Evolutionary conservation across 2,113 vertebrate species (phyloP).

Genomic region (Globicephala melas): DNA sequence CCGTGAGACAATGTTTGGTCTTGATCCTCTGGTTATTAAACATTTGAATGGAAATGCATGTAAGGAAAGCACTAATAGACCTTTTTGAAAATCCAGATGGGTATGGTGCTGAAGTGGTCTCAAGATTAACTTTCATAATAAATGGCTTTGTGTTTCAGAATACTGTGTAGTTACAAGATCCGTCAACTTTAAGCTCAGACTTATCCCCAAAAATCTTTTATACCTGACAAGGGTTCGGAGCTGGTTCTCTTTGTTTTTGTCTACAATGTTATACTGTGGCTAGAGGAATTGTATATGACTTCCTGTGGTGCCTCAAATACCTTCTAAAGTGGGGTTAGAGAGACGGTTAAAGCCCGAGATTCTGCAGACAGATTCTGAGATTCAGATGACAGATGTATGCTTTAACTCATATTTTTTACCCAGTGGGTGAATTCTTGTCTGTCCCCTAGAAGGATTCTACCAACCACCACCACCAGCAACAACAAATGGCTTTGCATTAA

Average conservation of each 20-base stretch:
- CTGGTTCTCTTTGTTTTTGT: background rate
- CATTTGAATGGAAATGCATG: background rate
- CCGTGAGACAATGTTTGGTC: background rate
- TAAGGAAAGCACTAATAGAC: background rate
- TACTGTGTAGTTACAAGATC: background rate
- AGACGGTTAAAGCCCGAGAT: background rate
- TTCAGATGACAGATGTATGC: background rate
- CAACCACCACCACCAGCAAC: background rate
- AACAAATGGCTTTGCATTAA: background rate
- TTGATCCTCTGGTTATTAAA: background rate
- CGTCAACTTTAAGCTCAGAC: background rate
- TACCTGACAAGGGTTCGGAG: background rate
- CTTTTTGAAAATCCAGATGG: slow-evolving; percentile 29
- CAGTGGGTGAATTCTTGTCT: background rate
- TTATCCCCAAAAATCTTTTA: background rate
- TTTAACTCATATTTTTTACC: background rate
- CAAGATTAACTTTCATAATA: background rate
- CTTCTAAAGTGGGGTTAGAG: background rate
- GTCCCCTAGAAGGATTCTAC: background rate
- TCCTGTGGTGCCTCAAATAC: background rate
- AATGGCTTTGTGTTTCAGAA: slow-evolving; percentile 10
- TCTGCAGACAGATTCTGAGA: background rate
- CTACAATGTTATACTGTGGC: background rate
- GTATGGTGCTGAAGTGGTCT: background rate
- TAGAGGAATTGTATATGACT: background rate